These are phyloP conservation scores for Baccha elongata DNA, from an alignment of 2,888 invertebrate genomes.

Conservation along the genomic window DNA sequence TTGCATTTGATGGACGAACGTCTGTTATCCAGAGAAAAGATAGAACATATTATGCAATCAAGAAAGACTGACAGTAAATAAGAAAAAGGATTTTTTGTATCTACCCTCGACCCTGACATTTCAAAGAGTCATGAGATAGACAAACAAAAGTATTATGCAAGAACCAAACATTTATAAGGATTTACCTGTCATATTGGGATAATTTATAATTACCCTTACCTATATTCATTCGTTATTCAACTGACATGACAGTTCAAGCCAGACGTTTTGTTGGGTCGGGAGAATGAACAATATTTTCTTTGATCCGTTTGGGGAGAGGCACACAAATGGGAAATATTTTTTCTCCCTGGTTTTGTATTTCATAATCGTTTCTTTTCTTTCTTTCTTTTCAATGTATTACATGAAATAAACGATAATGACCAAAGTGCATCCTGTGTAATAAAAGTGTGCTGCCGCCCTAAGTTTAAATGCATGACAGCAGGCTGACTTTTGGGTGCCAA, in stretches of 20 bases:
- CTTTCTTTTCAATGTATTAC: neutral
- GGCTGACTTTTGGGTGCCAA: neutral
- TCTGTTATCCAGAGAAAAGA: constrained; percentile 26
- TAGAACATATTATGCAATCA: constrained; percentile 54
- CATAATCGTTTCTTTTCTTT: constrained; percentile 7
- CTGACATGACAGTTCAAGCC: constrained; percentile 9
- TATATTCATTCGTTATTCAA: constrained; percentile 19
- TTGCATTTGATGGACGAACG: constrained; percentile 62
- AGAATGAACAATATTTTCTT: constrained; percentile 9
- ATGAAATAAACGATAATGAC: neutral
- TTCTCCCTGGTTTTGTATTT: neutral
- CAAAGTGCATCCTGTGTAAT: constrained; percentile 23
- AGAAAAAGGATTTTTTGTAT: constrained; percentile 53
- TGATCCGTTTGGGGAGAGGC: constrained; percentile 12
- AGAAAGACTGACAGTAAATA: constrained; percentile 32
- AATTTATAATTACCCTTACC: constrained; percentile 56
- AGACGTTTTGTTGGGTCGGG: neutral
- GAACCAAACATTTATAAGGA: constrained; percentile 56
- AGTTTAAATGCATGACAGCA: constrained; percentile 24
- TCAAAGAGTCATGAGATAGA: constrained; percentile 39
- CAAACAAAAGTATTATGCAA: constrained; percentile 8
- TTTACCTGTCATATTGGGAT: constrained; percentile 63
- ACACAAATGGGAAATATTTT: constrained; percentile 2
- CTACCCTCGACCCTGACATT: constrained; percentile 35
- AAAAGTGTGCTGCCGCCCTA: constrained; percentile 10